phyloP scores from a whole-genome alignment of 2,113 vertebrate species.

The Capreolus pygargus region DNA sequence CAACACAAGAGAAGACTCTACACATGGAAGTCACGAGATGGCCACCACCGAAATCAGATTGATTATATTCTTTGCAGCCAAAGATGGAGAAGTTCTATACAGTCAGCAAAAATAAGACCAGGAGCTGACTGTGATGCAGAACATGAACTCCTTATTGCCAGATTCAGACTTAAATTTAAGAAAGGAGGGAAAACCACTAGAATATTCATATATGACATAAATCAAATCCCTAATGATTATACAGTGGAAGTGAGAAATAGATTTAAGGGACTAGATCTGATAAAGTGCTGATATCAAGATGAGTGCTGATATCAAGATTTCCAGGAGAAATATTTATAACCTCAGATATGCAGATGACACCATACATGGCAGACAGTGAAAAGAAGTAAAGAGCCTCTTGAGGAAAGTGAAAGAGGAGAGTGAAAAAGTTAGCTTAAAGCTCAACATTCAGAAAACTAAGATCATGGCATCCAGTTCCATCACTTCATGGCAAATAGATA shows the following conservation, averaged over 20 bases:
- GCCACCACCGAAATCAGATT: not conserved
- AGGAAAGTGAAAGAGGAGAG: not conserved
- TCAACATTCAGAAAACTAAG: not conserved
- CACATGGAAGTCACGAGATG: accelerated
- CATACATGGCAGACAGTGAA: not conserved
- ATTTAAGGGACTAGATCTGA: not conserved
- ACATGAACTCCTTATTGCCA: not conserved
- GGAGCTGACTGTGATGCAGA: not conserved
- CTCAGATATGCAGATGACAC: not conserved
- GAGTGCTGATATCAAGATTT: not conserved
- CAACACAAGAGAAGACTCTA: not conserved
- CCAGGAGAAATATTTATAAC: not conserved
- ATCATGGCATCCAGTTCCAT: not conserved
- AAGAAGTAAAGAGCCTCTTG: not conserved
- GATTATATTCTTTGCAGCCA: not conserved
- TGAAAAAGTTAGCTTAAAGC: not conserved
- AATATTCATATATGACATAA: not conserved
- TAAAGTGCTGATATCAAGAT: not conserved
- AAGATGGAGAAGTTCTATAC: not conserved
- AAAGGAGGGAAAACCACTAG: not conserved
- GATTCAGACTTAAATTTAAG: not conserved
- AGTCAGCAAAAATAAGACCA: not conserved
- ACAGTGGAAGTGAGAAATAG: not conserved
- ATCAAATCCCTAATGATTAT: not conserved
- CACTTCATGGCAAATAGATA: not conserved